Percentiles rank a stretch among this genome's conserved stretches.
Evolutionary conservation across 2,113 vertebrate species (phyloP).

Genomic region (Dicentrarchus labrax): DNA sequence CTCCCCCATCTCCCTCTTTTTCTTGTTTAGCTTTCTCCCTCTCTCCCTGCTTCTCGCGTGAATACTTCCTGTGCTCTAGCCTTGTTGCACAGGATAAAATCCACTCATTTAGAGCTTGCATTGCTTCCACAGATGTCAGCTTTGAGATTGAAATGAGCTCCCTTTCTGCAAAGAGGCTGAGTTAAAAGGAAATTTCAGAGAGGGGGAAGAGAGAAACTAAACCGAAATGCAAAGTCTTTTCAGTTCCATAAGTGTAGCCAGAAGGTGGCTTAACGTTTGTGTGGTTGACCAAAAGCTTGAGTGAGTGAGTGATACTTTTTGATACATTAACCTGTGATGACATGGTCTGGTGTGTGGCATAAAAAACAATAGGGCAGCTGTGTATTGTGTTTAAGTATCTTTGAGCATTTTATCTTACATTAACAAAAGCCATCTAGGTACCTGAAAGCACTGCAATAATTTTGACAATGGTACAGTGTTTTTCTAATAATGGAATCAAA

Average conservation of each 20-base stretch:
- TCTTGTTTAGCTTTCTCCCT: constrained; percentile 41
- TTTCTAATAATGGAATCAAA: neutral
- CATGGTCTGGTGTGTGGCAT: neutral
- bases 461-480: neutral
- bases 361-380: neutral
- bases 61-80: constrained; percentile 71
- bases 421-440: neutral
- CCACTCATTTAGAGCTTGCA: constrained; percentile 82
- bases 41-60: constrained; percentile 54
- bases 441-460: neutral
- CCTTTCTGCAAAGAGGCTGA: constrained; percentile 78
- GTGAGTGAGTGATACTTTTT: constrained; percentile 1
- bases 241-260: constrained; percentile 46
- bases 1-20: constrained; percentile 28
- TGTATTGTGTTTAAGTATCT: neutral
- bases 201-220: constrained; percentile 65
- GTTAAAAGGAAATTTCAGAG: constrained; percentile 78
- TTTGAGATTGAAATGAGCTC: constrained; percentile 88
- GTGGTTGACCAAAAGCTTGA: constrained; percentile 38
- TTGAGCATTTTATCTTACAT: neutral
- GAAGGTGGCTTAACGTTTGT: constrained; percentile 46
- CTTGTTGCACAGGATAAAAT: constrained; percentile 83
- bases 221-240: constrained; percentile 71
- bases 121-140: constrained; percentile 85
- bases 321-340: neutral